Conservation (phyloP, 2,113 vertebrate genomes). For the Amazona guildingii region DNA sequence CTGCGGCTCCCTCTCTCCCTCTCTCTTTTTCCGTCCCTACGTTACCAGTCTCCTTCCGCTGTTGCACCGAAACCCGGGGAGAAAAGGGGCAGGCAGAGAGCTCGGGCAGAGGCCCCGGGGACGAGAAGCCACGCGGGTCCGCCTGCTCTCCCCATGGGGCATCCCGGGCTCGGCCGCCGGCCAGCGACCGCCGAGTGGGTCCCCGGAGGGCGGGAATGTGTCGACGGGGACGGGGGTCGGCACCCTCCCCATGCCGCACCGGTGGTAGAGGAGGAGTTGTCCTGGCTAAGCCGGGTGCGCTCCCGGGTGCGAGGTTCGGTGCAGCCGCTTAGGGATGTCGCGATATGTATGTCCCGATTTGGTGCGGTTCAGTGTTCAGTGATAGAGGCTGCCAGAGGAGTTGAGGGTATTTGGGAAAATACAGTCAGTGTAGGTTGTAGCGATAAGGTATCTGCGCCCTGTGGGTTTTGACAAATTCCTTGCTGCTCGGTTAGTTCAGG, state of each 20-base stretch:
- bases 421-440: rapidly evolving
- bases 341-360: rapidly evolving
- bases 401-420: background rate
- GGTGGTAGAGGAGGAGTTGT: background rate
- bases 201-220: background rate
- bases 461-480: background rate
- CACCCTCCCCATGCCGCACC: background rate
- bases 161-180: background rate
- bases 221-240: background rate
- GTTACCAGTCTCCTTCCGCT: background rate
- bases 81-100: background rate
- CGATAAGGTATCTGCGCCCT: background rate
- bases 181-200: background rate
- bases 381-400: rapidly evolving
- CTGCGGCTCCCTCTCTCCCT: background rate
- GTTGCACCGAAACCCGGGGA: background rate
- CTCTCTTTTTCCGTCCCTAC: background rate
- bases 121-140: background rate
- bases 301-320: background rate
- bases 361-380: rapidly evolving
- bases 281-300: background rate
- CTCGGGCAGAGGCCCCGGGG: background rate
- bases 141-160: background rate
- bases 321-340: background rate
- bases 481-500: background rate